Evolutionary conservation across 1,140 invertebrate genomes (phyloP).

Genomic region (Penaeus indicus): DNA sequence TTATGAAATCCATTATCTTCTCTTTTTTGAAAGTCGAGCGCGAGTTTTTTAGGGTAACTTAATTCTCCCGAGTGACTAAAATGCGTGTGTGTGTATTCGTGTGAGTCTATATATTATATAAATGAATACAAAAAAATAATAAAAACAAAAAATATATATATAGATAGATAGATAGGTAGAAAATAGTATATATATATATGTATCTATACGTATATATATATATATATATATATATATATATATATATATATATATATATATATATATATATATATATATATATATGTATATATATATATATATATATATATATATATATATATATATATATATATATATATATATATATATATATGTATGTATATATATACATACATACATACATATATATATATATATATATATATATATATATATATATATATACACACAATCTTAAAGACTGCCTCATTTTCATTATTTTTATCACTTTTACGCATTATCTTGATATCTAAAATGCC

Average conservation of each 20-base stretch:
- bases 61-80: too few species aligned
- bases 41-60: too few species aligned
- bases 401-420: slow-evolving; percentile 1
- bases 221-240: not conserved
- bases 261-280: not conserved
- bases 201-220: not conserved
- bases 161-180: too few species aligned
- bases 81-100: too few species aligned
- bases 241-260: not conserved
- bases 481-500: too few species aligned
- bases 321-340: not conserved
- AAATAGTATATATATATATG: too few species aligned
- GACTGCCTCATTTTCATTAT: not conserved
- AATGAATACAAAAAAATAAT: too few species aligned
- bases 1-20: slow-evolving; percentile 50
- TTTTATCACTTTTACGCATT: too few species aligned
- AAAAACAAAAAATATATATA: too few species aligned
- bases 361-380: not conserved
- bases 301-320: not conserved
- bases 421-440: not conserved
- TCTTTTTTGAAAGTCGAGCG: too few species aligned
- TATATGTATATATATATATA: slow-evolving; percentile 11
- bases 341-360: not conserved
- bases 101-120: too few species aligned
- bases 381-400: slow-evolving; percentile 14